Evolutionary conservation across 2,888 invertebrate species (phyloP).

Genomic region (Ceratothoa steindachneri): DNA sequence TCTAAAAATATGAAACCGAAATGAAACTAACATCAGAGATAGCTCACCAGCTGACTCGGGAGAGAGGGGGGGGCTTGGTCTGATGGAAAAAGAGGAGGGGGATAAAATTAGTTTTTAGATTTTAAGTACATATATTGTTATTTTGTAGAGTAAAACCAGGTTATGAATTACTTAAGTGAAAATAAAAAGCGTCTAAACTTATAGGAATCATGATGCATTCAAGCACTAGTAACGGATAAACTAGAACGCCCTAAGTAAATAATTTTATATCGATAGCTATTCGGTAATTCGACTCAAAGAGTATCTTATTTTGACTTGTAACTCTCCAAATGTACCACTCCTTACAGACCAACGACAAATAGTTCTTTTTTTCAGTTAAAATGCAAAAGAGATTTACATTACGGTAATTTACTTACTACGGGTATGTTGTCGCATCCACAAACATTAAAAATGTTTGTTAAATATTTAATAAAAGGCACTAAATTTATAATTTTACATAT

Average conservation of each 20-base stretch:
- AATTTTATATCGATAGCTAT: conserved; percentile 6
- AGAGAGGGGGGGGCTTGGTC: neutral
- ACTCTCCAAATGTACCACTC: neutral
- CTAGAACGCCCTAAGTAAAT: neutral
- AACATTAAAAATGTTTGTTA: conserved; percentile 8
- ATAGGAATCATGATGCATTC: neutral
- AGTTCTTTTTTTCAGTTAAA: neutral
- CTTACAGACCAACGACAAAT: neutral
- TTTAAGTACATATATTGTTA: no score
- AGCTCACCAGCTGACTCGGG: conserved; percentile 13
- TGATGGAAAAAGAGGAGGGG: neutral
- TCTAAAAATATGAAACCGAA: no score
- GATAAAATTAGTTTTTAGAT: neutral
- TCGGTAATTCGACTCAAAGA: neutral
- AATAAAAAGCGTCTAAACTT: neutral
- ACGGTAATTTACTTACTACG: conserved; percentile 1
- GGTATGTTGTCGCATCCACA: conserved; percentile 5
- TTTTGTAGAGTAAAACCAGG: neutral
- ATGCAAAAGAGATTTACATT: neutral
- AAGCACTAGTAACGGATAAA: no score
- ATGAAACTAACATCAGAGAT: no score
- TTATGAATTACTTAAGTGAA: neutral
- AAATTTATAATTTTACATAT: conserved; percentile 8
- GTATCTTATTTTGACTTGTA: neutral
- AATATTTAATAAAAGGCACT: conserved; percentile 12